Evolutionary conservation across 1,140 invertebrate genomes (phyloP), one percentile per base, ranked within the genome.

Genomic region (Aphidius ervi): DNA sequence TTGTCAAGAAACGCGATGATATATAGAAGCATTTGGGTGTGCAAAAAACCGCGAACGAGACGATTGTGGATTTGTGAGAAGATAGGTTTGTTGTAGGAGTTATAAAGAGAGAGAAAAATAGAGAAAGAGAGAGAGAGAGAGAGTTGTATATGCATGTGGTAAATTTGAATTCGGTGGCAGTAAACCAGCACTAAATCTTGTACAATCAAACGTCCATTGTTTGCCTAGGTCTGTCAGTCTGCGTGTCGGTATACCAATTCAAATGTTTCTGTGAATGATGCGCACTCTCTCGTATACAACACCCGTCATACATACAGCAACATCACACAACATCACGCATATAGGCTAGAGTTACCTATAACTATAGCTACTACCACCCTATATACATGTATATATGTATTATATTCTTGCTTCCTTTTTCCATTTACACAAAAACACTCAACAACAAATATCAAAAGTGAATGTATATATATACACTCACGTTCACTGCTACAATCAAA

Each of bases 131-230:
- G 16, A 45, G 43, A 16, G 16, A 16, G 16, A 16, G 16, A 52
- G 10, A 16, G 41, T 52, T 43, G 45, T 52, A 52, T 59, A 52
- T 52, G 4, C 41, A 59, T 52, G 42, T 31, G 41, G 69, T 62
- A 65, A 67, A 68, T 71, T 71, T 65, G 65, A 65, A 71, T 71
- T 71, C 68, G 64, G 65, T 59, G 65, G 67, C 63, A 68, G 67
- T 70, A 68, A 70, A 70, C 67, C 68, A 67, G 66, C 60, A 68
- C 66, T 71, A 71, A 71, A 71, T 71, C 69, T 71, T 69, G 67
- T 67, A 67, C 66, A 69, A 71, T 71, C 69, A 71, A 71, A 70
- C 68, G 64, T 69, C 65, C 69, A 71, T 71, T 71, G 70, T 71
- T 70, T 69, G 64, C 63, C 66, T 67, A 67, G 67, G 65, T 69